Conservation (phyloP, 2,888 invertebrate species). For the Bembecia ichneumoniformis region DNA sequence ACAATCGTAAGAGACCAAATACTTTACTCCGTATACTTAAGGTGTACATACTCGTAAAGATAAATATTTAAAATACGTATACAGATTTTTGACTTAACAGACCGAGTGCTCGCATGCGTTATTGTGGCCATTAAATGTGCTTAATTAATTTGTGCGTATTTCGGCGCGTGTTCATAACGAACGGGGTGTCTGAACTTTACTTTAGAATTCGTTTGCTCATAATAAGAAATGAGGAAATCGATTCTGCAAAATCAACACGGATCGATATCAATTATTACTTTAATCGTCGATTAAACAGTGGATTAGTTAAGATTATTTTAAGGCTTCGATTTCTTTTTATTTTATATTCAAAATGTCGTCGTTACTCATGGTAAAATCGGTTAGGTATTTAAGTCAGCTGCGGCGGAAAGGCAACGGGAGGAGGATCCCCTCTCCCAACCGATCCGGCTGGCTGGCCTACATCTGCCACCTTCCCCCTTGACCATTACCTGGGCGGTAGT, state of each 20-base stretch:
- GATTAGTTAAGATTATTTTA: no score
- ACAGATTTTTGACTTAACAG: slow-evolving; percentile 10
- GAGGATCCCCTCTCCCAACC: no score
- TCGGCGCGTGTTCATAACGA: neutral
- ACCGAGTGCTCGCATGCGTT: slow-evolving; percentile 6
- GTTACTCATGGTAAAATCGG: no score
- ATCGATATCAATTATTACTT: neutral
- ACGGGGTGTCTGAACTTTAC: slow-evolving; percentile 12
- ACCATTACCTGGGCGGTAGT: no score
- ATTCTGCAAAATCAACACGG: neutral
- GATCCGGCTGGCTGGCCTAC: no score
- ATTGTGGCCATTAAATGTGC: slow-evolving; percentile 11
- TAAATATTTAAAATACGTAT: neutral
- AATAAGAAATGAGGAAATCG: slow-evolving; percentile 1
- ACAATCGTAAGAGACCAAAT: slow-evolving; percentile 26
- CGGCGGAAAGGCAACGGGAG: no score
- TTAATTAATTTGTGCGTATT: slow-evolving; percentile 2
- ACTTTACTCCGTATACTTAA: slow-evolving; percentile 10
- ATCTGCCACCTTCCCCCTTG: no score
- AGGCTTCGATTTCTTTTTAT: no score
- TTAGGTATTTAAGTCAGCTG: no score
- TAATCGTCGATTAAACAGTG: no score
- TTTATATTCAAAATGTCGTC: no score
- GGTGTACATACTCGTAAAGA: slow-evolving; percentile 14
- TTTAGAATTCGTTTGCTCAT: slow-evolving; percentile 5